Base-by-base conservation (phyloP, 1,140 invertebrate genomes). In the Drosophila gunungcola region DNA sequence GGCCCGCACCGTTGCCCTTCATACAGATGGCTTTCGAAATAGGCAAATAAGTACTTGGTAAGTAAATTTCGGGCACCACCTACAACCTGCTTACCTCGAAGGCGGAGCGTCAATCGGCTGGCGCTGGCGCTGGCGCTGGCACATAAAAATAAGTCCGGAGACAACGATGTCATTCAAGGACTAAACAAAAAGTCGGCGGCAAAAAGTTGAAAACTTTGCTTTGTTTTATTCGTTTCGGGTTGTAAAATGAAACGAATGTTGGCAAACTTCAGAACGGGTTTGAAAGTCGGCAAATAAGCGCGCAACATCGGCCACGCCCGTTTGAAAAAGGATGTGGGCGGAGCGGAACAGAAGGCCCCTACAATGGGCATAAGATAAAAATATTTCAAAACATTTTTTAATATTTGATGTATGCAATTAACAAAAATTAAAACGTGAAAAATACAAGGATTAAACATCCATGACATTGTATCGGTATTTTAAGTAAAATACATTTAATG, bases 31-130 rank as follows among this genome's bases (percentile, higher is more conserved):
- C 69, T 88, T 88, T 83, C 61, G 61, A 60, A 86, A 86, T 88
- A 73, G 82, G 82, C 82, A 79, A 88, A 88, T 86, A 86, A 86
- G 83, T 88, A 88, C 82, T 86, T 86, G 80, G 83, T 86, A 86
- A 86, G 82, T 88, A 86, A 88, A 77, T 77, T 88, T 78, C 54
- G 73, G 70, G 39, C 63, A 60, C 56, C 81, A 80, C 65, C 62
- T 84, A 60, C 56, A 76, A 80, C 65, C 62, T 84, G 67, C 52
- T 42, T 32, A 34, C 42, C 25, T 27, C 7, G 10, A 25, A 4
- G 36, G 65, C 45, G 48, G 34, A 54, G 38, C 36, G 32, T 65
- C 67, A 45, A 72, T 74, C 76, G 53, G 80, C 29, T 45, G 64
- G 43, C 46, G 54, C 45, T 65, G 63, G 72, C 68, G 80, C 29